Evolutionary conservation across 2,797 vertebrate species (phyloP).

Genomic region (Helarctos malayanus): DNA sequence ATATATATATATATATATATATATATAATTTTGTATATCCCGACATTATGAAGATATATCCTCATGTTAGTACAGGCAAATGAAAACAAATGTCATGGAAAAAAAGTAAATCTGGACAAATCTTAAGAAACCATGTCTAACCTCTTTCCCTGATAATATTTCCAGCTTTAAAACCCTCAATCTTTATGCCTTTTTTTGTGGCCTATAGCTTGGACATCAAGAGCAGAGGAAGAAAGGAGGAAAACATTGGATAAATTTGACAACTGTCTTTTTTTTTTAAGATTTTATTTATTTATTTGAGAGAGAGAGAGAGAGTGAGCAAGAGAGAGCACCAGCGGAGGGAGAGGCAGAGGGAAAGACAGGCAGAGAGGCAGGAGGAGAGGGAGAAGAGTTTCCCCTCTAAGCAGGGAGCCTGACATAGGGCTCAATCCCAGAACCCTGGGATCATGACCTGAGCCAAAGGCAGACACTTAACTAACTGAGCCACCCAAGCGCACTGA

Average conservation of each 20-base stretch:
- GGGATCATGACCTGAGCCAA: not conserved
- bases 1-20: not conserved
- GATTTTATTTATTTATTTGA: not conserved
- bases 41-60: not conserved
- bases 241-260: not conserved
- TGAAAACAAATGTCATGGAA: conserved; percentile 91
- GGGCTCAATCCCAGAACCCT: not conserved
- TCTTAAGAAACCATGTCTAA: not conserved
- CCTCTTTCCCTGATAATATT: not conserved
- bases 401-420: not conserved
- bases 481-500: not conserved
- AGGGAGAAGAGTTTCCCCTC: not conserved
- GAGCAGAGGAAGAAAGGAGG: not conserved
- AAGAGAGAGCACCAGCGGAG: not conserved
- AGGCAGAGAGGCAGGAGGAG: not conserved
- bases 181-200: not conserved
- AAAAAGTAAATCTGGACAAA: conserved; percentile 80
- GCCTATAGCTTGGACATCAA: not conserved
- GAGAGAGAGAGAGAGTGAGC: not conserved
- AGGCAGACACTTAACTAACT: not conserved
- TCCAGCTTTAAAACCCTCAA: not conserved
- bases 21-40: not conserved
- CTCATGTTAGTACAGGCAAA: not conserved
- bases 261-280: not conserved
- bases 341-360: not conserved